phyloP scores from a whole-genome alignment of 2,113 vertebrate species.

The Triplophysa siluroides region DNA sequence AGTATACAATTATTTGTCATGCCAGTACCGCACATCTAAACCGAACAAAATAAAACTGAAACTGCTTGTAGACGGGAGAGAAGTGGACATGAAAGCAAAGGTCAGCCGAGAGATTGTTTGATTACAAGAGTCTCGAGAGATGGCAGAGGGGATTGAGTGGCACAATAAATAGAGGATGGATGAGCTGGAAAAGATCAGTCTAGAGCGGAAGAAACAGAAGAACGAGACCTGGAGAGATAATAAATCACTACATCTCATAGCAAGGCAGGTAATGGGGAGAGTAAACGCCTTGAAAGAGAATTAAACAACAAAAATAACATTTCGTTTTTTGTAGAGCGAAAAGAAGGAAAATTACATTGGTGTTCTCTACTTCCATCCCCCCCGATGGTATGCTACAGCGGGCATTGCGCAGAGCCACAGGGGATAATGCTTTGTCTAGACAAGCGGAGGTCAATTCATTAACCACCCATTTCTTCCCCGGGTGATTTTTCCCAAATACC shows the following conservation, averaged over 20 bases:
- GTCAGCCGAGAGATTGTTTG: slow-evolving; percentile 18
- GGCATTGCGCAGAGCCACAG: slow-evolving; percentile 44
- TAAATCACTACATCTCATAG: slow-evolving; percentile 7
- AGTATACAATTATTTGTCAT: background rate
- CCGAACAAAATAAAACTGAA: background rate
- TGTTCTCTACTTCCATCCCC: slow-evolving; percentile 12
- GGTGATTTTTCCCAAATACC: slow-evolving; percentile 31
- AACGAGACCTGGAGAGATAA: slow-evolving; percentile 4
- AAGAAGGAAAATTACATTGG: background rate
- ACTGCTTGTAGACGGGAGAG: background rate
- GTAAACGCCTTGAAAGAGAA: background rate
- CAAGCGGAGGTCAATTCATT: slow-evolving; percentile 67
- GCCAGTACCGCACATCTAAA: background rate
- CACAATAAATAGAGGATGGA: slow-evolving; percentile 20
- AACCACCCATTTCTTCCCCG: slow-evolving; percentile 55
- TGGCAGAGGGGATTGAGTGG: background rate
- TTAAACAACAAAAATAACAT: background rate
- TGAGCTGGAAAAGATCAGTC: slow-evolving; percentile 23
- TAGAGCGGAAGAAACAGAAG: slow-evolving; percentile 2
- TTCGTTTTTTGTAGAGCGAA: background rate
- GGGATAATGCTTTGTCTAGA: slow-evolving; percentile 74
- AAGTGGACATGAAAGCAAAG: background rate
- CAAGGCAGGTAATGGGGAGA: background rate
- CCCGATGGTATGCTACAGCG: slow-evolving; percentile 29
- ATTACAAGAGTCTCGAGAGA: slow-evolving; percentile 19